Evolutionary conservation across 2,113 vertebrate species (phyloP), one percentile per base, ranked within the genome.

Genomic region (Hypomesus transpacificus): DNA sequence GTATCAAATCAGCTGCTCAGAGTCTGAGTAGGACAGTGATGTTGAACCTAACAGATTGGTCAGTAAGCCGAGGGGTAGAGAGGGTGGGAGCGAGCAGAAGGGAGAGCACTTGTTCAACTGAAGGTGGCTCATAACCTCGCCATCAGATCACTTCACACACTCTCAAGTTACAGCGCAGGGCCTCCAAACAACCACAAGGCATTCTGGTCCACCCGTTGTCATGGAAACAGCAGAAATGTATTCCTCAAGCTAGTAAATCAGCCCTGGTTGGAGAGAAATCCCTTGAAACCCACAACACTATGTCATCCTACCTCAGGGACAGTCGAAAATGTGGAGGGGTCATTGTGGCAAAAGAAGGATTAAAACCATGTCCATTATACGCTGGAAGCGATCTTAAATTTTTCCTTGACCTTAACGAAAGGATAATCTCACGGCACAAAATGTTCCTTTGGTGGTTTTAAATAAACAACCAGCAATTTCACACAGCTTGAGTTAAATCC

Each of bases 141-240:
- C 21, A 59, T 21, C n/a, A 20, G 18, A 21, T 20, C 57, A 13
- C 21, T 59, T 59, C 18, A 8, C 21, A 21, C 57, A 9, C 57
- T 21, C 57, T 59, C n/a, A 21, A 21, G 20, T 59, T 59, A 59
- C 57, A 59, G 21, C 16, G n/a, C 57, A 9, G 57, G 18, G 20
- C 18, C 21, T 21, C n/a, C 66, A 28, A 20, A n/a, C 53, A 5
- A 18, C 53, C 9, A 34, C 31, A 22, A 5, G 66, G 80, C 83
- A 75, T 84, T 71, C 66, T 71, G 66, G 62, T 65, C 56, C 69
- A 46, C 13, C 54, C 61, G 87, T 89, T 70, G 83, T 77, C 84
- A 88, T 84, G 82, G 87, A 82, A 85, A 88, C 87, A 62, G 82
- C 76, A 78, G 73, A 74, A 68, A 71, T 74, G 21, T 82, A 75